These are phyloP conservation scores for Neoascia interrupta DNA, from an alignment of 2,888 invertebrate genomes.

Conservation along the genomic window DNA sequence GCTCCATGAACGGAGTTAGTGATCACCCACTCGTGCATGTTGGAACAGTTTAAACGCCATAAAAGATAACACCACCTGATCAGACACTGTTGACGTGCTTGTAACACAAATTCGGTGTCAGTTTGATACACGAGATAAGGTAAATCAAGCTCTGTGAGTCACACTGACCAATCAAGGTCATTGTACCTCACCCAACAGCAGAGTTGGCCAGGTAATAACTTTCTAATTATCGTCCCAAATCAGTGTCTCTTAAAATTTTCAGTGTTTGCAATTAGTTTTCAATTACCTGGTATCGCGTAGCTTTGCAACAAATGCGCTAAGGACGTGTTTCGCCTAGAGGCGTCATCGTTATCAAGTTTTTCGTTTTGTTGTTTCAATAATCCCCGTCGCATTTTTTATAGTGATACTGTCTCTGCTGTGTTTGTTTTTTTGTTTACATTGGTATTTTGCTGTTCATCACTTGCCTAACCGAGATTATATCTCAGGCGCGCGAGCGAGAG, in stretches of 20 bases:
- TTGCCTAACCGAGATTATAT: constrained; percentile 20
- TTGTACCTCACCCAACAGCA: no score
- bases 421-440: constrained; percentile 46
- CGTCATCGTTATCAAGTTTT: not conserved
- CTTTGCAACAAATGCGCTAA: no score
- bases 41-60: not conserved
- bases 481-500: constrained; percentile 23
- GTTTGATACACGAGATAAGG: constrained; percentile 20
- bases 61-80: not conserved
- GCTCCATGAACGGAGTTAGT: not conserved
- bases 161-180: constrained; percentile 34
- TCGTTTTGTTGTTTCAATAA: constrained; percentile 1
- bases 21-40: not conserved
- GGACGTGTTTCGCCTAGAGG: constrained; percentile 29
- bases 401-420: constrained; percentile 29
- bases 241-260: no score
- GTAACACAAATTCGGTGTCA: not conserved
- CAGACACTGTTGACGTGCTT: constrained; percentile 4
- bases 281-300: constrained; percentile 10
- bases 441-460: constrained; percentile 16
- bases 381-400: constrained; percentile 31
- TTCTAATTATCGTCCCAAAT: constrained; percentile 47
- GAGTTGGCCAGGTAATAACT: constrained; percentile 7
- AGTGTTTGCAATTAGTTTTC: constrained; percentile 33
- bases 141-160: constrained; percentile 33